Base-by-base conservation (phyloP, 2,113 vertebrate genomes). In the Corythornis madagascariensis region DNA sequence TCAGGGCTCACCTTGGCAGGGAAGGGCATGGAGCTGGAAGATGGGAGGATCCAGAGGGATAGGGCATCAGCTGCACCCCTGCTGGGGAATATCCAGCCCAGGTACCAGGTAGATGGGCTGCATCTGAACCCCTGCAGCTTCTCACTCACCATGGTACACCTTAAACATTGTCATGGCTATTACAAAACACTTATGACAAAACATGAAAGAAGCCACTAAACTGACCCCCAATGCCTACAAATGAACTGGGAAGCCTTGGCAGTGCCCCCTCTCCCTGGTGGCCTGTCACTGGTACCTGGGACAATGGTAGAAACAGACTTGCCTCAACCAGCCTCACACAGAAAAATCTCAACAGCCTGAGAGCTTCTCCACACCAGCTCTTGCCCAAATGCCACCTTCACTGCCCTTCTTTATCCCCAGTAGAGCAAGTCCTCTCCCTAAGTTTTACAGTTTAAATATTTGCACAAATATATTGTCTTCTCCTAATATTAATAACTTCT, bases 231-330 rank as follows among this genome's bases (percentile, higher is more conserved):
- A n/a, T 3, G 17, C 10, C 13, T 42, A 33, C 12, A 40, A 53
- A 1, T 4, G 14, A 9, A 16, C 8, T 3, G 4, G 11, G 48
- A 29, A 22, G 5, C 18, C 13, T 8, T 1, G 12, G 18, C 59
- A 48, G 11, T 21, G 28, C 8, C 17, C 20, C 17, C 35, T 19
- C 20, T 14, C 0, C 56, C 21, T 21, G 11, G 38, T 31, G 22
- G 15, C 15, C 31, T 3, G 0, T 8, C 38, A 3, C 17, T 17
- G 6, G 1, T 26, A 21, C 75, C 38, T 18, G 33, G 10, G 29
- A 25, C n/a, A 17, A 3, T 1, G 33, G 13, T 16, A 47, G 17
- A 20, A 65, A 25, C 15, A 9, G 13, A 2, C 8, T 17, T 33
- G 28, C 38, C 21, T 55, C 5, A 7, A 11, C 15, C 31, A n/a